Evolutionary conservation across 2,113 vertebrate genomes (phyloP).

Genomic region (Polypterus bichir): DNA sequence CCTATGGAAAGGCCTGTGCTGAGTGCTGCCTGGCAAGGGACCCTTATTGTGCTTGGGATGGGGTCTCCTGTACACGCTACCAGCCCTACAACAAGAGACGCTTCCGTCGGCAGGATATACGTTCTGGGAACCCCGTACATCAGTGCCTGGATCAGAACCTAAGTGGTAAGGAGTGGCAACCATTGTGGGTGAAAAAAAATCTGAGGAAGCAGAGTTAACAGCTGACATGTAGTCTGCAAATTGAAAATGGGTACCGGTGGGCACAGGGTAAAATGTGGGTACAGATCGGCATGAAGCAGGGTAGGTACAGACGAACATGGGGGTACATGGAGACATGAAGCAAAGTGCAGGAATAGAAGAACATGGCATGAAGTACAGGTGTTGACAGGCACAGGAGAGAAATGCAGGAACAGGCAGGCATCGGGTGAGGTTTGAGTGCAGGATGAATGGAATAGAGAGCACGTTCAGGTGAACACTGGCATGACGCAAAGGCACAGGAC

Average conservation of each 20-base stretch:
- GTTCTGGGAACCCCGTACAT: conserved; percentile 61
- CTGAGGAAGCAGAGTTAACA: too few relatives aligned
- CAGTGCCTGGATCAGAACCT: conserved; percentile 78
- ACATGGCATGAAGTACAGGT: not conserved
- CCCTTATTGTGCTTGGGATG: conserved; percentile 87
- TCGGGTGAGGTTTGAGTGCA: too few relatives aligned
- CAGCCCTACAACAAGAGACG: conserved; percentile 54
- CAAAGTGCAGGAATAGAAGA: not conserved
- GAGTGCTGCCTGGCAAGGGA: conserved; percentile 91
- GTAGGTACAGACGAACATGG: not conserved
- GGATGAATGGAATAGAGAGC: not conserved
- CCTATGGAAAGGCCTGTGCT: conserved; percentile 74
- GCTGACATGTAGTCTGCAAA: too few relatives aligned
- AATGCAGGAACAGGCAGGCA: not conserved
- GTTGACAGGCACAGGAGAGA: not conserved
- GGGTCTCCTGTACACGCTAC: conserved; percentile 58
- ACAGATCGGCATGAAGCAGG: too few relatives aligned
- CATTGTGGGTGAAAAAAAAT: too few relatives aligned
- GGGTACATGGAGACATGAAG: not conserved
- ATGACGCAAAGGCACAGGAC: not conserved
- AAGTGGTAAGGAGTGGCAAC: conserved; percentile 48
- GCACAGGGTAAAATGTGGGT: too few relatives aligned
- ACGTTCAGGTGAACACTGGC: not conserved
- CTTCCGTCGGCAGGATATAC: conserved; percentile 66
- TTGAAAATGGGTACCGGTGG: too few relatives aligned